phyloP scores from a whole-genome alignment of 2,113 vertebrate species.

The Scortum barcoo region DNA sequence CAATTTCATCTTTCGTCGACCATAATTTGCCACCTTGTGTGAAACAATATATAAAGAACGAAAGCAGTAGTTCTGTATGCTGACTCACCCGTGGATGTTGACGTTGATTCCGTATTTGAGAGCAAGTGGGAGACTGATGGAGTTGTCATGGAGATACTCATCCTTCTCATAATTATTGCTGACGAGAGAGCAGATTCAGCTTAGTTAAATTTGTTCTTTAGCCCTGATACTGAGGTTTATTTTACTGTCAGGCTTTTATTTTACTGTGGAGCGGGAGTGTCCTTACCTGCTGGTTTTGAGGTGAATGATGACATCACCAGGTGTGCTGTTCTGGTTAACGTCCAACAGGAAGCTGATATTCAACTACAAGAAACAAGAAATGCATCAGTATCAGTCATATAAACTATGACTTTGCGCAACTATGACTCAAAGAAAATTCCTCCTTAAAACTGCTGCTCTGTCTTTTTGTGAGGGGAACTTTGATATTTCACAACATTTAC shows the following conservation, averaged over 20 bases:
- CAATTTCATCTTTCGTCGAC: neutral
- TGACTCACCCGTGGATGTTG: constrained; percentile 89
- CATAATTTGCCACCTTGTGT: neutral
- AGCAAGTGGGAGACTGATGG: constrained; percentile 82
- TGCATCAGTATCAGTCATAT: neutral
- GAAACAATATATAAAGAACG: neutral
- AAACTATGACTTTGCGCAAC: neutral
- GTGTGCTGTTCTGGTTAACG: constrained; percentile 88
- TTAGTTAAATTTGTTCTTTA: neutral
- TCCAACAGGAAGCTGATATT: constrained; percentile 93
- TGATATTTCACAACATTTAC: constrained; percentile 18
- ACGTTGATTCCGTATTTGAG: constrained; percentile 90
- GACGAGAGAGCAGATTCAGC: constrained; percentile 22
- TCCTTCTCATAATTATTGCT: constrained; percentile 89
- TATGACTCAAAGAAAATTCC: neutral
- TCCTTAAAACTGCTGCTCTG: neutral
- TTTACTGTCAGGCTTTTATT: neutral
- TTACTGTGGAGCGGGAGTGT: neutral
- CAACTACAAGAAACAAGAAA: constrained; percentile 80
- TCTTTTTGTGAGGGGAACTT: neutral
- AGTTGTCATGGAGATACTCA: constrained; percentile 84
- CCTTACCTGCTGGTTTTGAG: constrained; percentile 89
- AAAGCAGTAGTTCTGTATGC: too few species aligned
- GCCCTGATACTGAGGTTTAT: neutral
- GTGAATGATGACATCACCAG: constrained; percentile 87